Percentiles rank a stretch among this genome's conserved stretches.
phyloP scores from a whole-genome alignment of 2,113 vertebrate species.

The Carassius gibelio region DNA sequence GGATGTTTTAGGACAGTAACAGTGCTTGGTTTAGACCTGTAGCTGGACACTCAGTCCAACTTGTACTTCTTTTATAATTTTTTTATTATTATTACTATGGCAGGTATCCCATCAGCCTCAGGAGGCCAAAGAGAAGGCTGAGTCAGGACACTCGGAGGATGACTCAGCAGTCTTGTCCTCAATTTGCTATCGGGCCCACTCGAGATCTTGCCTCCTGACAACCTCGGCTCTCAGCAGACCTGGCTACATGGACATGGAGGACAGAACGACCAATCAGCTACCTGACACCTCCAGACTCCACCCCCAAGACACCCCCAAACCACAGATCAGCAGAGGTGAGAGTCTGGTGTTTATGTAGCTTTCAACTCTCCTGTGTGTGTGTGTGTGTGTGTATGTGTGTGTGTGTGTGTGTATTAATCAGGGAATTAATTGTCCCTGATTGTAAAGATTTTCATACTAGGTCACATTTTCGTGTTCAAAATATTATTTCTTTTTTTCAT shows the following conservation, averaged over 20 bases:
- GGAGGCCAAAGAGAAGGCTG: slow-evolving; percentile 56
- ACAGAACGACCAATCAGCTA: slow-evolving; percentile 28
- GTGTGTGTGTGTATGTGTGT: neutral
- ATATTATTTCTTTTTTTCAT: neutral
- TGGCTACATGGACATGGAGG: slow-evolving; percentile 51
- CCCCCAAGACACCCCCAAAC: slow-evolving; percentile 58
- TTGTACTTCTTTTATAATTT: neutral
- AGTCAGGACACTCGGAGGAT: slow-evolving; percentile 48
- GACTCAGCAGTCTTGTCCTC: slow-evolving; percentile 55
- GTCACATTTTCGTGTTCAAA: neutral
- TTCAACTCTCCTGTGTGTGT: neutral
- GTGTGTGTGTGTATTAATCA: neutral
- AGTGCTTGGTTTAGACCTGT: neutral
- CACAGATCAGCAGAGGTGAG: slow-evolving; percentile 67
- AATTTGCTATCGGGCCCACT: slow-evolving; percentile 66
- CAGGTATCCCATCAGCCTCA: slow-evolving; percentile 53
- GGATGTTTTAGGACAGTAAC: neutral
- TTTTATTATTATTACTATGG: neutral
- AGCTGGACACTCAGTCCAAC: neutral
- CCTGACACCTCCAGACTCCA: slow-evolving; percentile 51
- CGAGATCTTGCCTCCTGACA: slow-evolving; percentile 56
- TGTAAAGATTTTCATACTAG: neutral
- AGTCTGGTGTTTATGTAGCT: neutral
- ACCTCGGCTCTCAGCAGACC: slow-evolving; percentile 37
- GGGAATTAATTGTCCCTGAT: no score